Base-by-base conservation (phyloP, 2,888 invertebrate species). In the Quadroppia sp. region DNA sequence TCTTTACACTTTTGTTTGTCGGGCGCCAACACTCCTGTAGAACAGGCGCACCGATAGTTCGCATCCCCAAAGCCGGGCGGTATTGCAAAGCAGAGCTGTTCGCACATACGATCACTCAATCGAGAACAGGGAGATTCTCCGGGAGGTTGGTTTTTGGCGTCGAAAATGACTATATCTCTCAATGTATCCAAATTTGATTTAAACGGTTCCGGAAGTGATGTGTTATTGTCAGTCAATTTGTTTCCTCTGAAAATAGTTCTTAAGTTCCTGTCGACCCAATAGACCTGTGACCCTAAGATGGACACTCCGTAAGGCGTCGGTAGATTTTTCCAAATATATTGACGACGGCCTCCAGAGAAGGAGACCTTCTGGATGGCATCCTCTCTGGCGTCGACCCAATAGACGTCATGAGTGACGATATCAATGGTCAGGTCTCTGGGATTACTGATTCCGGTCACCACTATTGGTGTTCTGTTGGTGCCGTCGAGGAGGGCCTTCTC, bases 271-370 rank as follows among this genome's bases (percentile, higher is more conserved):
- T 98, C 97, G 0, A 95, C 93, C 96, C 96, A 98, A 81, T 91
- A 96, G 0, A 98, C 89, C 77, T 89, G 89, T 42, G 88, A 87
- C 42, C 90, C 89, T 80, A 91, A 88, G 0, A 97, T 87, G 0
- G 95, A 92, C 36, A 97, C 88, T 17, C 95, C 96, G 89, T 93
- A 92, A 0, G 95, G 94, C 81, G 92, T 94, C 0, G 97, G 95
- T 20, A 95, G 83, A 80, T 94, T 92, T 1, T 90, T 86, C 61
- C 93, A 86, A 61, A 97, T 90, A 6, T 92, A 87, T 81, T 91
- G 90, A 20, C 83, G 78, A 32, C 79, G 79, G 28, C 80, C 80
- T 15, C 84, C 83, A 76, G 76, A 78, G 75, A 79, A 83, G 0
- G 80, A 79, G 3, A 83, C 81, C 77, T 81, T 79, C 82, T 96